A percentile compares a stretch with the other conserved stretches of the same genome.
These are phyloP conservation scores for Rhinichthys osculus DNA, from an alignment of 2,797 vertebrate species.

Conservation along the genomic window DNA sequence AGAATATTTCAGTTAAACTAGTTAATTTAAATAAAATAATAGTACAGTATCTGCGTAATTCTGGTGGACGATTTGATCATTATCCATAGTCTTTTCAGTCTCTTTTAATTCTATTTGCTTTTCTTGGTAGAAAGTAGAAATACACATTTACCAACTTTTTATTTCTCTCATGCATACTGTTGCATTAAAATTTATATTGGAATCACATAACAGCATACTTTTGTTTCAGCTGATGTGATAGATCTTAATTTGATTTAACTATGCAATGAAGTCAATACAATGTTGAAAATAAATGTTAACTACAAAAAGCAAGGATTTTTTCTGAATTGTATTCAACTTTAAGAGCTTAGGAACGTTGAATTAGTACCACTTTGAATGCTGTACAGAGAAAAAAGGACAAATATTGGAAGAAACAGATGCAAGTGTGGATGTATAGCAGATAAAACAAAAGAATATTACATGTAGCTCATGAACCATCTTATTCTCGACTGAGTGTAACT, in stretches of 20 bases:
- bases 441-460: neutral
- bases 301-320: conserved; percentile 28
- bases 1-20: neutral
- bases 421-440: neutral
- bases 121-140: neutral
- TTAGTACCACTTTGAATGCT: neutral
- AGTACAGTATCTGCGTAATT: neutral
- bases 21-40: neutral
- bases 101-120: neutral
- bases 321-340: neutral
- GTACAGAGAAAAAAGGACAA: neutral
- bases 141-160: neutral
- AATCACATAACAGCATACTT: neutral
- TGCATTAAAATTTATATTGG: neutral
- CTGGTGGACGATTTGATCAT: neutral
- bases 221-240: neutral
- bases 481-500: neutral
- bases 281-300: conserved; percentile 44
- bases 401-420: neutral
- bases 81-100: neutral
- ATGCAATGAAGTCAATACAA: conserved; percentile 11
- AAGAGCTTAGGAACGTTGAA: neutral
- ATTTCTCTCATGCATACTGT: neutral
- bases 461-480: neutral
- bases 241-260: conserved; percentile 47